Evolutionary conservation across 2,888 invertebrate species (phyloP).

Genomic region (Rhorus exstirpatorius): DNA sequence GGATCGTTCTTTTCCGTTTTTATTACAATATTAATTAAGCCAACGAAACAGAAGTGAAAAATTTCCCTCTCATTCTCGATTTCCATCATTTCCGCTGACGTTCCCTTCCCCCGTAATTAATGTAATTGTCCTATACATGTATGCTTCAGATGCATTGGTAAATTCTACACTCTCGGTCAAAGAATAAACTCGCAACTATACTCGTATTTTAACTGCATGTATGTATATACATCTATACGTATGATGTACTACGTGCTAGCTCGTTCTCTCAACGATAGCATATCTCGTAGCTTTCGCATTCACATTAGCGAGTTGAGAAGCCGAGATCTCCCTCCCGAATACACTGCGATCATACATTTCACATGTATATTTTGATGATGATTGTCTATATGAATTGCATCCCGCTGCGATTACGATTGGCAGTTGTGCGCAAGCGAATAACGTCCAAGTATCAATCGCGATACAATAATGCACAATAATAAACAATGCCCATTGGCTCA

Average conservation of each 20-base stretch:
- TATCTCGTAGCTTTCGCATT: constrained; percentile 43
- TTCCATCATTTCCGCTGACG: constrained; percentile 43
- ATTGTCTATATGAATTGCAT: constrained; percentile 41
- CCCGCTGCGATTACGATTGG: constrained; percentile 32
- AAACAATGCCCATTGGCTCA: neutral
- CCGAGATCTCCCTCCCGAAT: constrained; percentile 9
- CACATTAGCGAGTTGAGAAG: constrained; percentile 1
- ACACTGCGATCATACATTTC: neutral
- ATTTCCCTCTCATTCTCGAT: constrained; percentile 70
- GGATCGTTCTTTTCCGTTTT: constrained; percentile 59
- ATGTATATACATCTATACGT: constrained; percentile 27
- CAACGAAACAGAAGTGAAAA: constrained; percentile 76
- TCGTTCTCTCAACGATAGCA: constrained; percentile 6
- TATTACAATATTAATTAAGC: constrained; percentile 74
- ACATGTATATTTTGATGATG: constrained; percentile 15
- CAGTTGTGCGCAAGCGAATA: constrained; percentile 12
- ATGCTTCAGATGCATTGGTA: constrained; percentile 72
- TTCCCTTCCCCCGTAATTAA: constrained; percentile 73
- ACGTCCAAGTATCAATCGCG: neutral
- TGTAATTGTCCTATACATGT: constrained; percentile 74
- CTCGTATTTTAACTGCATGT: too few relatives aligned
- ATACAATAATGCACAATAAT: neutral
- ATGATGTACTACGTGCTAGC: neutral
- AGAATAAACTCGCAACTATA: constrained; percentile 59
- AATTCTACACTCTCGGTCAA: constrained; percentile 62